Evolutionary conservation across 1,140 invertebrate species (phyloP), one percentile per base, ranked within the genome.

Genomic region (Cyclargus thomasi): DNA sequence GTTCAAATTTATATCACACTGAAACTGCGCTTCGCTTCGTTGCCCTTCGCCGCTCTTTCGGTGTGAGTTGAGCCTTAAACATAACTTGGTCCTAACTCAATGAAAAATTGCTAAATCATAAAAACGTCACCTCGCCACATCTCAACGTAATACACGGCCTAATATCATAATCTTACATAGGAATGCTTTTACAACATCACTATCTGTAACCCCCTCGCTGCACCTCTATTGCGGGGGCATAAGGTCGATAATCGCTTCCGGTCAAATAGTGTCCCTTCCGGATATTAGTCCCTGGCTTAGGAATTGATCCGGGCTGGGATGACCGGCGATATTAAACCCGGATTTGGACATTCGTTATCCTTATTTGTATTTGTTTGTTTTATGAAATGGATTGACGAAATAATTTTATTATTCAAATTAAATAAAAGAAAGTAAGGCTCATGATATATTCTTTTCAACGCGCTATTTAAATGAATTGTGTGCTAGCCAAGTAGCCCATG

Each of bases 121-220:
- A 78, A 74, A 69, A 71, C 73, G 71, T 74, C 67, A 70, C 67
- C 65, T 74, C 74, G 78, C 72, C 76, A 71, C 70, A 77, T 77
- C 74, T 82, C 76, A 80, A 74, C 73, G 75, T 73, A 78, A 76
- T 77, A 79, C 71, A 74, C 74, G 75, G 75, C 70, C 62, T 83
- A 84, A 87, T 86, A 86, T 83, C 83, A 86, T 89, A 87, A 87
- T 86, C 85, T 84, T 85, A 89, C 86, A 89, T 62, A 71, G 85
- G 86, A 89, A 89, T 89, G 86, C 86, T 89, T 83, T 89, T 78
- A 87, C 81, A 82, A 83, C 80, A 77, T 79, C 71, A 79, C 72
- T 78, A 75, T 70, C 53, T 67, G 59, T 63, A 63, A 64, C 55
- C 55, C 22, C 53, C 22, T n/a, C 7, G 22, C 7, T 63, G 29